phyloP scores from a whole-genome alignment of 2,113 vertebrate genomes.

The Gymnobelideus leadbeateri region DNA sequence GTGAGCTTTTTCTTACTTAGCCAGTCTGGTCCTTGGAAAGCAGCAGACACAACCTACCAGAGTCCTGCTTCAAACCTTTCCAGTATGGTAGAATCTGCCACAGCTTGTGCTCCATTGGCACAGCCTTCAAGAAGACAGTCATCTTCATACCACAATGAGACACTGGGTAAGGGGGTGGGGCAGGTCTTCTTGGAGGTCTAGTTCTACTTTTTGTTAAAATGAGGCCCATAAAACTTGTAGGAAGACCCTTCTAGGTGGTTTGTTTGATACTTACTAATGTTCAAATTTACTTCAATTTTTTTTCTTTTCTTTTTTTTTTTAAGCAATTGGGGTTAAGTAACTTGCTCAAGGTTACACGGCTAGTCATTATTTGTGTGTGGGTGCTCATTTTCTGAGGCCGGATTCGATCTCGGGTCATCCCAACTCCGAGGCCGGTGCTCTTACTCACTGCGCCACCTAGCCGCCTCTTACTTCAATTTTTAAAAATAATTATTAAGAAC shows the following conservation, averaged over 20 bases:
- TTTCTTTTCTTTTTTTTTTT: too few species aligned
- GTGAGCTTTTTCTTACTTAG: neutral
- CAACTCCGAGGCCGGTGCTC: too few species aligned
- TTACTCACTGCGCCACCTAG: too few species aligned
- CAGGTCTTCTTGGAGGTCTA: neutral
- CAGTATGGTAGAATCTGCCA: neutral
- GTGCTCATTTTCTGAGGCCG: too few species aligned
- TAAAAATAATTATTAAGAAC: constrained; percentile 47
- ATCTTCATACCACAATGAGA: neutral
- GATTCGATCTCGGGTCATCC: too few species aligned
- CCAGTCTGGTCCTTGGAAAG: neutral
- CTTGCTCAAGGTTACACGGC: too few species aligned
- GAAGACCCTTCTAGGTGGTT: constrained; percentile 13
- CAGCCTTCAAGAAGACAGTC: neutral
- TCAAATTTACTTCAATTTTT: constrained; percentile 19
- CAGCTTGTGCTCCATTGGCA: neutral
- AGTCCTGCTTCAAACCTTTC: neutral
- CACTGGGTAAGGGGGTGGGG: too few species aligned
- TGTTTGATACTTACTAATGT: constrained; percentile 28
- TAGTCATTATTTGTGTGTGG: too few species aligned
- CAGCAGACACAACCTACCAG: neutral
- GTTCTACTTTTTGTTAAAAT: constrained; percentile 7
- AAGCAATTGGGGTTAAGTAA: too few species aligned
- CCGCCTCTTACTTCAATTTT: constrained; percentile 11
- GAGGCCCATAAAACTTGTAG: neutral